Evolutionary conservation across 2,797 vertebrate genomes (phyloP), one percentile per base, ranked within the genome.

Genomic region (Hozukius guyotensis): DNA sequence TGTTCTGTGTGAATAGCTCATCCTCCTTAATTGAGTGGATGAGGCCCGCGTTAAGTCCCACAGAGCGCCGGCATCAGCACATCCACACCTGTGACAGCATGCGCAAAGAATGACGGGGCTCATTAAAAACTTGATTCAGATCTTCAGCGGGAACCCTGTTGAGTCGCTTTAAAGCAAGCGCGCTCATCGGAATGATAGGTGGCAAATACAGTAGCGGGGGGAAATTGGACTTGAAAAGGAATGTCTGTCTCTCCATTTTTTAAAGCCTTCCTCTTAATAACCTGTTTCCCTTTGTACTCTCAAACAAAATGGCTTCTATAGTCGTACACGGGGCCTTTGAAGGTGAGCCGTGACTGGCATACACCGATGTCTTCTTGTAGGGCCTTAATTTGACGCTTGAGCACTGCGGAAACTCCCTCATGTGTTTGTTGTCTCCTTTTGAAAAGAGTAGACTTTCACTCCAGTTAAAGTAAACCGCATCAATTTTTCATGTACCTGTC

Each of bases 71-170:
- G 78, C 88, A 88, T 87, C 89, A 86, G 89, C 83, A 70, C 70
- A 93, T 93, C 86, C 88, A 82, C 92, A 95, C 93, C 92, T 94
- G 92, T 94, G 91, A 93, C 88, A 92, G 93, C 82, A 70, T 52
- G 84, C 14, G 78, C 52, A 46, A 27, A 84, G 81, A 93, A 86
- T 88, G 93, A 90, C 87, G 87, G 81, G 22, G 87, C 93, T 95
- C 94, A 94, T 95, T 96, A 95, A 95, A 94, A 95, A 92, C 85
- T 82, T 77, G 91, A 94, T 88, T 89, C 85, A 87, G 82, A 85
- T 93, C 92, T 91, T 82, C 65, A 4, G 84, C 67, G 12, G 89
- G 90, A 94, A 87, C 93, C 93, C 93, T 68, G 89, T 87, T 91
- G 93, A 93, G 93, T 89, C 65, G 68, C 89, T 93, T 91, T 93